Evolutionary conservation across 2,113 vertebrate genomes (phyloP).

Genomic region (Falcunculus frontatus): DNA sequence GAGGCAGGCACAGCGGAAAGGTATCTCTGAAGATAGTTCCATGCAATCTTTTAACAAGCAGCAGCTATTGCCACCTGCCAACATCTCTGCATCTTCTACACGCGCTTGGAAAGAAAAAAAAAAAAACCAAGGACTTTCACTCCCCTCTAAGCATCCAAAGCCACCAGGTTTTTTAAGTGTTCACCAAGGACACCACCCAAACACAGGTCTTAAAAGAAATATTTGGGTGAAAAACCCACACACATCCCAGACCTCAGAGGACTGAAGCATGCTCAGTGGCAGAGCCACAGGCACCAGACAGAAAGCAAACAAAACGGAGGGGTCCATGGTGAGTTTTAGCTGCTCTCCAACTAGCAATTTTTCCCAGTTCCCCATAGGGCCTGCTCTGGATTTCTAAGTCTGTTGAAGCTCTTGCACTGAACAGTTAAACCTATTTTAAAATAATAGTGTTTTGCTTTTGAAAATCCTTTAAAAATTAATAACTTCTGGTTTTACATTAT

Average conservation of each 20-base stretch:
- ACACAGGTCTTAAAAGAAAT: fast-evolving
- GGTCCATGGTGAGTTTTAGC: fast-evolving
- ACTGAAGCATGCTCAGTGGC: fast-evolving
- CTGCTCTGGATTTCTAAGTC: neutral
- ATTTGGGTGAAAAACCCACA: fast-evolving
- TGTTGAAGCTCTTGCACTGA: neutral
- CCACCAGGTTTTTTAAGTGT: neutral
- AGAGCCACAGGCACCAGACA: neutral
- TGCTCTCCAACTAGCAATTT: neutral
- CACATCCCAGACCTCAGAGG: neutral
- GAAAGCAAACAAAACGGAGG: neutral
- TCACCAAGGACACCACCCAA: neutral
- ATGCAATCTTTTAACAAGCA: neutral
- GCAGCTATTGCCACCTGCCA: fast-evolving
- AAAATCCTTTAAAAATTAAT: neutral
- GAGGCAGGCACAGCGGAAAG: neutral
- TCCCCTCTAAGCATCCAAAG: neutral
- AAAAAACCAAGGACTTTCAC: neutral
- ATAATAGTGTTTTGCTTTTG: neutral
- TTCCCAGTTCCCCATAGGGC: neutral
- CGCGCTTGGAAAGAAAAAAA: neutral
- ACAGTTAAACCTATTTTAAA: neutral
- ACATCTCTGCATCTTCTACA: neutral
- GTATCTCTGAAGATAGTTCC: neutral
- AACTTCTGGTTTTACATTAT: neutral